These are phyloP conservation scores for Furcifer pardalis DNA, from an alignment of 2,797 vertebrate genomes.

Conservation along the genomic window DNA sequence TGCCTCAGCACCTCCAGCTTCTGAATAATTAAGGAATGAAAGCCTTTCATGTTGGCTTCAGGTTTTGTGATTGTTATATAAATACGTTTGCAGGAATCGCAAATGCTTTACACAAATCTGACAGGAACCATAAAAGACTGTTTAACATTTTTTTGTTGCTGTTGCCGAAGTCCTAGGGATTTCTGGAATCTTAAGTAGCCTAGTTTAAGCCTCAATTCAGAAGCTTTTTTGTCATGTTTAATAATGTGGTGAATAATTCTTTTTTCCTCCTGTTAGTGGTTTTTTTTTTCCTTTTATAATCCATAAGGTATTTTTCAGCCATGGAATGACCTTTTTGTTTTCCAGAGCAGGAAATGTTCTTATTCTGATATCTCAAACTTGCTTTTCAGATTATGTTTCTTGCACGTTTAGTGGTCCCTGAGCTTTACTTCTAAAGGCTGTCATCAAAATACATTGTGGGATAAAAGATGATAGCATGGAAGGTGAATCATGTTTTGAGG, in stretches of 20 bases:
- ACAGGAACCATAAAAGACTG: constrained; percentile 83
- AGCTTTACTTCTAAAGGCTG: constrained; percentile 46
- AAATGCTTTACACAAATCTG: constrained; percentile 82
- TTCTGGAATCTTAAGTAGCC: constrained; percentile 81
- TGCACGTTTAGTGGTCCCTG: constrained; percentile 53
- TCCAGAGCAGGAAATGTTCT: constrained; percentile 67
- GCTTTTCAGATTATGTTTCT: constrained; percentile 65
- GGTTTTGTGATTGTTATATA: constrained; percentile 81
- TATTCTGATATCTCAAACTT: constrained; percentile 51
- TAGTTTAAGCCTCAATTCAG: constrained; percentile 78
- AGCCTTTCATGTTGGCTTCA: constrained; percentile 79
- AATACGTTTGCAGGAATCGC: constrained; percentile 81
- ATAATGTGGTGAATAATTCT: constrained; percentile 82
- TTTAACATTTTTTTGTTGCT: constrained; percentile 76
- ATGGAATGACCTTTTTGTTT: constrained; percentile 62
- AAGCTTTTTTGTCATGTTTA: constrained; percentile 83
- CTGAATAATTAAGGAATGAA: constrained; percentile 76
- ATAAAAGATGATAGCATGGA: constrained; percentile 53
- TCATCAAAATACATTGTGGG: constrained; percentile 58
- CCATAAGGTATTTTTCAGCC: constrained; percentile 71
- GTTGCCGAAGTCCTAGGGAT: constrained; percentile 81
- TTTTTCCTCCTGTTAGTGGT: constrained; percentile 72
- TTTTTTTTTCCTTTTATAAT: constrained; percentile 73
- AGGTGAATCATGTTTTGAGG: constrained; percentile 36
- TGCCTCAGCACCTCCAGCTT: constrained; percentile 63